Evolutionary conservation across 2,113 vertebrate genomes (phyloP), one percentile per base, ranked within the genome.

Genomic region (Pterocles burchelli): DNA sequence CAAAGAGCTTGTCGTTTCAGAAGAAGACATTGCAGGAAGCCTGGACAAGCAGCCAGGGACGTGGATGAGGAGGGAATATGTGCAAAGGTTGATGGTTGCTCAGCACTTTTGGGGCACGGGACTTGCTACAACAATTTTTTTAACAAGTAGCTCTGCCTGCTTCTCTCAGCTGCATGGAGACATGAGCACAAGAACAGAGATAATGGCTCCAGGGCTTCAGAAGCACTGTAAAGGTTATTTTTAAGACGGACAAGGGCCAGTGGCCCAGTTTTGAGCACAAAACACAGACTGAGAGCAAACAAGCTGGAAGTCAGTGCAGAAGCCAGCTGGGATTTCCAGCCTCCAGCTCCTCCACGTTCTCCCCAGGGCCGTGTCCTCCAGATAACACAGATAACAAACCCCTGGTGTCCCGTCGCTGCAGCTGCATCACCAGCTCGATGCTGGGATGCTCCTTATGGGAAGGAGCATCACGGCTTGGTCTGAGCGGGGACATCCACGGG

Each of bases 341-440:
- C 71, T 77, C 10, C 59, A 45, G 63, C 61, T 78, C 85, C 70
- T 2, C 5, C 1, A 7, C 2, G 15, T 4, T 43, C 20, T 5
- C n/a, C 85, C 5, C 0, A 26, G 17, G 4, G 34, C 43, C 36
- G 54, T 2, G 5, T 18, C 36, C 72, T 63, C 26, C 43, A 36
- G 12, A 25, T n/a, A 67, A 34, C 14, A 28, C 49, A 61, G 17
- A 31, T 7, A 33, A 24, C 73, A 79, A 82, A 48, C 33, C 70
- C 3, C 4, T 1, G 2, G 3, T 34, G 61, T 4, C 38, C 43
- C 25, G 6, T 22, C 81, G 72, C 9, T 0, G 1, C 80, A 41
- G 48, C 63, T 43, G 28, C 66, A 20, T 4, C 76, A 36, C 43
- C 17, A 20, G 1, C 14, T 5, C 3, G 18, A 33, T 1, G 48